Evolutionary conservation across 2,888 invertebrate species (phyloP), one percentile per base, ranked within the genome.

Genomic region (Athripsodes cinereus): DNA sequence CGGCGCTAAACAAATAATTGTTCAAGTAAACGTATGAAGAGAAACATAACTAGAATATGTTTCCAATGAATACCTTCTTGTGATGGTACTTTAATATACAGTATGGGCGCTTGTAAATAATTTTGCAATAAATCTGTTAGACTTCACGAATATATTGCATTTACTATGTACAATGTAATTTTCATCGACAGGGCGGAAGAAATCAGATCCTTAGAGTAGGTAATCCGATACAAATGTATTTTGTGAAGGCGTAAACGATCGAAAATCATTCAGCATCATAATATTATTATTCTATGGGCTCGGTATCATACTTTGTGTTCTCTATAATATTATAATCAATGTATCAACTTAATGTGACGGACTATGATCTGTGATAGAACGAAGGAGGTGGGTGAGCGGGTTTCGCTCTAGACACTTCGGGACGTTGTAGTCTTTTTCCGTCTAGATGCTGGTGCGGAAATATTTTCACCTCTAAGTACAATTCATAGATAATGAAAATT

Each of bases 111-210:
- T 40, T 8, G 40, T 40, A 13, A 16, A 40, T 40, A 40, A 40
- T 40, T 40, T 40, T 16, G 40, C 40, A 40, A 40, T 40, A 40
- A 40, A 40, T 40, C 40, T 40, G 16, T 16, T 40, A 40, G 40
- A n/a, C n/a, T 40, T 40, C 16, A 16, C 40, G 40, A 13, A 16
- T 40, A 13, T 13, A 40, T 40, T 3, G 40, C n/a, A n/a, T 40
- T 40, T 40, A 16, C 40, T 8, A 40, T 40, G 16, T 40, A 40
- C 40, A 40, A 40, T 40, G 16, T 40, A 40, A 40, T 40, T 26
- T 40, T 40, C 40, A 40, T 40, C 16, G 40, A 40, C 40, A 40
- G 40, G 40, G 40, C 40, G 40, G 40, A 40, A 40, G 40, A 40
- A 40, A 40, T 40, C 40, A 40, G n/a, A 13, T 40, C 40, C 10